Percentiles rank a stretch among this genome's conserved stretches.
Conservation (phyloP, 2,888 invertebrate species). For the Cheilosia vulpina region DNA sequence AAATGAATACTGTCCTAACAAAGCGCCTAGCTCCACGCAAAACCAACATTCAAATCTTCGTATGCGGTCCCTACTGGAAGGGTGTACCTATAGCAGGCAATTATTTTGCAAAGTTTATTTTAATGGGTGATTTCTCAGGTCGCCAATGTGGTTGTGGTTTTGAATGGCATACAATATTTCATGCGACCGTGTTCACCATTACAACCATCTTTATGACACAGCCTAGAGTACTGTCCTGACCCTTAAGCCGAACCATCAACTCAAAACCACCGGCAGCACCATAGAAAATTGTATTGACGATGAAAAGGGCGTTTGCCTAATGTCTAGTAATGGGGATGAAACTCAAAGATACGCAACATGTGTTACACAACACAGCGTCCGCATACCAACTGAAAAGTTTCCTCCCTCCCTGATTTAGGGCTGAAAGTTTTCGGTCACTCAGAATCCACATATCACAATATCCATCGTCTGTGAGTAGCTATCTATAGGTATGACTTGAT, state of each 20-base stretch:
- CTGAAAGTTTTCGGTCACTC: conserved; percentile 1
- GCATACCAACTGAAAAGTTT: neutral
- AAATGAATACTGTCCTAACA: no score
- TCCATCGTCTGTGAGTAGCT: neutral
- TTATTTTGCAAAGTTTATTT: neutral
- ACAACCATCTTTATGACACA: neutral
- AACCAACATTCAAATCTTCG: no score
- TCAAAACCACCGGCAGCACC: neutral
- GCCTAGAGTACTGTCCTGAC: neutral
- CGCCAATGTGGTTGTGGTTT: neutral
- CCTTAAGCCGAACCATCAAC: neutral
- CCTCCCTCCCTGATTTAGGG: neutral
- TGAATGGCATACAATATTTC: neutral
- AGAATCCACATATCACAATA: conserved; percentile 10
- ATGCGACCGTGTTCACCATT: neutral
- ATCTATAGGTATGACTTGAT: neutral
- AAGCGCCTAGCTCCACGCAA: no score
- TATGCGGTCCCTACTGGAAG: neutral
- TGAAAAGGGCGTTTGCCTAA: neutral
- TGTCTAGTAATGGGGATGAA: neutral
- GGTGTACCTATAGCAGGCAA: neutral
- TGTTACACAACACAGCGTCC: neutral
- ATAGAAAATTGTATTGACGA: neutral
- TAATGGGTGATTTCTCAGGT: neutral
- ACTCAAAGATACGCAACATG: neutral